Percentiles rank a stretch among this genome's conserved stretches.
These are phyloP conservation scores for Thumatha senex DNA, from an alignment of 2,888 invertebrate genomes.

Conservation along the genomic window DNA sequence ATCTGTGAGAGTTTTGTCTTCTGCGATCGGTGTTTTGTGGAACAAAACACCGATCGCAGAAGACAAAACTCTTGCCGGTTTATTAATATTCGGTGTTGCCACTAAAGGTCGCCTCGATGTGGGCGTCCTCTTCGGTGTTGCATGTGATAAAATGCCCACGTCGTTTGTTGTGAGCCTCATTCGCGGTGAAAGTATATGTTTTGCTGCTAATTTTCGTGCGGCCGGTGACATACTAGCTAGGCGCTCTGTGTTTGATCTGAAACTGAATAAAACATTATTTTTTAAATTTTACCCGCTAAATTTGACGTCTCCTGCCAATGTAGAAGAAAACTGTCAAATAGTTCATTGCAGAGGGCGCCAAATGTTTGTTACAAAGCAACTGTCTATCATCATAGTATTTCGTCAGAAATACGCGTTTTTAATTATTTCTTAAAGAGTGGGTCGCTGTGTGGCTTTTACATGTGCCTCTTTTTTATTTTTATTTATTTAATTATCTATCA, in stretches of 20 bases:
- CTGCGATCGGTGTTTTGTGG: slow-evolving; percentile 39
- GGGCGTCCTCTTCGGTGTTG: slow-evolving; percentile 50
- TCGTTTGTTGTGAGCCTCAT: slow-evolving; percentile 70
- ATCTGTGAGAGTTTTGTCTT: slow-evolving; percentile 87
- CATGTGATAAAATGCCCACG: slow-evolving; percentile 62
- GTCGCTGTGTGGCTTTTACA: no score
- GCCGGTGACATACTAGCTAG: slow-evolving; percentile 97
- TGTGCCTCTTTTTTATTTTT: no score
- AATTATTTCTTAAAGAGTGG: no score
- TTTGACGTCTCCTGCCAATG: no score
- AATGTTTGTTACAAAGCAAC: no score
- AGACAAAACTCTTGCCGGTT: slow-evolving; percentile 59
- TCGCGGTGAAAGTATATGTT: slow-evolving; percentile 73
- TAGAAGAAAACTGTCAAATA: no score
- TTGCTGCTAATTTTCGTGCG: slow-evolving; percentile 92
- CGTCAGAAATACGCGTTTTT: no score
- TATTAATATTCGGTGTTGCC: slow-evolving; percentile 47
- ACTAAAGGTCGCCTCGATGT: slow-evolving; percentile 46
- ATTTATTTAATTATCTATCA: no score
- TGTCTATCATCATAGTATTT: no score
- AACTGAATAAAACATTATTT: slow-evolving; percentile 70
- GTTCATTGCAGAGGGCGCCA: no score
- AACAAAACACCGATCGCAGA: slow-evolving; percentile 43
- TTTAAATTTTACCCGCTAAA: no score
- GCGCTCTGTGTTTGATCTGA: slow-evolving; percentile 88